Conservation (phyloP, 2,113 vertebrate genomes). For the Benitochromis conjunctus region DNA sequence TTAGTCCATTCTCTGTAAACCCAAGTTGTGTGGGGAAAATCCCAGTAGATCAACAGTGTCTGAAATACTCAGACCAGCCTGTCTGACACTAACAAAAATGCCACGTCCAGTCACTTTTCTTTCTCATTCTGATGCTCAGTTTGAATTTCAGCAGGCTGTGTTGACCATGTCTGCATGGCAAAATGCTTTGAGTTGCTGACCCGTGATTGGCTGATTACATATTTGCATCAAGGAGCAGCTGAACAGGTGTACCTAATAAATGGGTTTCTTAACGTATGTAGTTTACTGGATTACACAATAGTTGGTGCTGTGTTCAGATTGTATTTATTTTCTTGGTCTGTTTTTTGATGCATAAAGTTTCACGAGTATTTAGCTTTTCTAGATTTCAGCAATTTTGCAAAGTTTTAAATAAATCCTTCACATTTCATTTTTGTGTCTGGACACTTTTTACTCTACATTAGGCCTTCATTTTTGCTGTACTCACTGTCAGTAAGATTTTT, state of each 20-base stretch:
- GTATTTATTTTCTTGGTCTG: neutral
- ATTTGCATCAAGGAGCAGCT: neutral
- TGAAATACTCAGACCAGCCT: neutral
- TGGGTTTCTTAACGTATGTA: neutral
- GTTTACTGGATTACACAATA: neutral
- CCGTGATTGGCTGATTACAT: neutral
- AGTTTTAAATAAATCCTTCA: neutral
- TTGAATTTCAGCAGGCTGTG: neutral
- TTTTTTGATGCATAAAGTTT: neutral
- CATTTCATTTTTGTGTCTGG: neutral
- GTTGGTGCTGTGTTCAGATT: neutral
- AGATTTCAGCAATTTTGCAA: neutral
- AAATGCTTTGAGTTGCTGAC: neutral
- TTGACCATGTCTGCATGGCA: neutral
- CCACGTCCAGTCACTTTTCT: neutral
- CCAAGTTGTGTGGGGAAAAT: neutral
- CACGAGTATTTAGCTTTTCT: neutral
- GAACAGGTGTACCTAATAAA: neutral
- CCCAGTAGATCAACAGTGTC: neutral
- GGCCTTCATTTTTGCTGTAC: neutral
- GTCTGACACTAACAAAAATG: neutral
- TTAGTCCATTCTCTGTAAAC: neutral
- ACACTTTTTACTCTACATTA: neutral
- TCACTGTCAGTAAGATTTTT: neutral
- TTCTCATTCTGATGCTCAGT: neutral